Base-by-base conservation (phyloP, 2,888 invertebrate genomes). In the Thalpophila matura region DNA sequence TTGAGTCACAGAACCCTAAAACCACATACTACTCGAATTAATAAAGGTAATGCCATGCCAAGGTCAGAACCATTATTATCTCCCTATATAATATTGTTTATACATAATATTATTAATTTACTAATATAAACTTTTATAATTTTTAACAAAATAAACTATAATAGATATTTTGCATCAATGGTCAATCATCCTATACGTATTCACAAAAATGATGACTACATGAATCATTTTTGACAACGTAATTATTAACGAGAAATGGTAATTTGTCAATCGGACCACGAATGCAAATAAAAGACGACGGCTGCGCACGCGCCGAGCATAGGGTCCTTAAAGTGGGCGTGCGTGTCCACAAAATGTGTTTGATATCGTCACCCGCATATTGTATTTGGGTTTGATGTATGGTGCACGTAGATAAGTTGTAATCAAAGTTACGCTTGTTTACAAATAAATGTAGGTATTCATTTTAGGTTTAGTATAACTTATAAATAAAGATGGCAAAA, bases 301-400 rank as follows among this genome's bases (percentile, higher is more conserved):
- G 69, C 12, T 66, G 75, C 75, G 79, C 78, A 78, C 76, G 63
- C 71, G 76, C 49, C 37, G 37, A 14, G 26, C 31, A 33, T 58
- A 55, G 64, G 63, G 77, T 54, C 49, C 46, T 58, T 40, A 29
- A 62, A 61, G 53, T 47, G 63, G 66, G 71, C 49, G 77, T 58
- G 59, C 49, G 60, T 53, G 45, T 49, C 47, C 49, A 66, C 29
- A 22, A 56, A 77, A 77, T 74, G 58, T 64, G 58, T 74, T 63
- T 63, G 43, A 74, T 77, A 63, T 60, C 40, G 60, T 63, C 70
- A 74, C 59, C 57, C 61, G 43, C 62, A 74, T 71, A 27, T 31
- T 58, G 26, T 42, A 42, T 61, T 47, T 49, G 22, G 33, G 38
- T 69, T 47, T 71, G 61, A 71, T 61, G 42, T 51, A 70, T 70